A percentile compares a stretch with the other conserved stretches of the same genome.
phyloP scores from a whole-genome alignment of 2,113 vertebrate species.

The Larimichthys crocea region DNA sequence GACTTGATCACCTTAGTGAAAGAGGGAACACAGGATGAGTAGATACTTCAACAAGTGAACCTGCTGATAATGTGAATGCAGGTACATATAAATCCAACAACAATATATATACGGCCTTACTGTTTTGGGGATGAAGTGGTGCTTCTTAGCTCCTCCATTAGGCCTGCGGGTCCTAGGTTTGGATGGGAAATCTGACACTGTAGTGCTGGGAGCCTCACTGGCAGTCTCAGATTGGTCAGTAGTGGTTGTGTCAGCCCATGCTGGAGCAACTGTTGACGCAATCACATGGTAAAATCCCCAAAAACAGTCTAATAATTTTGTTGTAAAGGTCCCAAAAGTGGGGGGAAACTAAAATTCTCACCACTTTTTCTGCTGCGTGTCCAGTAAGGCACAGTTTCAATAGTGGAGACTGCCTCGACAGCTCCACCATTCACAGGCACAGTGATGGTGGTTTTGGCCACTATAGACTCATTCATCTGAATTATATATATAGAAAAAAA shows the following conservation, averaged over 20 bases:
- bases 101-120: constrained; percentile 69
- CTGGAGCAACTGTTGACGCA: constrained; percentile 33
- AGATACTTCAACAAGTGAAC: background rate
- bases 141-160: constrained; percentile 84
- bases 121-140: constrained; percentile 91
- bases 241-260: constrained; percentile 79
- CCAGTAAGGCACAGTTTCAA: constrained; percentile 88
- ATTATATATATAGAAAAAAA: background rate
- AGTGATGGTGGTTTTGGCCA: constrained; percentile 92
- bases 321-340: background rate
- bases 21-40: background rate
- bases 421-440: constrained; percentile 90
- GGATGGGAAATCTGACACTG: constrained; percentile 55
- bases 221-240: constrained; percentile 78
- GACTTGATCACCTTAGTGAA: constrained; percentile 92
- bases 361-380: constrained; percentile 85
- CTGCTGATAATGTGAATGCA: background rate
- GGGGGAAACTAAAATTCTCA: constrained; percentile 57
- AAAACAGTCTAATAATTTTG: background rate
- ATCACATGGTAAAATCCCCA: background rate
- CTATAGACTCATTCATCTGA: constrained; percentile 92
- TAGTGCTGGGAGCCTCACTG: constrained; percentile 78
- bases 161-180: constrained; percentile 74
- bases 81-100: background rate
- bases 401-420: constrained; percentile 92